Evolutionary conservation across 2,113 vertebrate species (phyloP), one percentile per base, ranked within the genome.

Genomic region (Entosphenus tridentatus): DNA sequence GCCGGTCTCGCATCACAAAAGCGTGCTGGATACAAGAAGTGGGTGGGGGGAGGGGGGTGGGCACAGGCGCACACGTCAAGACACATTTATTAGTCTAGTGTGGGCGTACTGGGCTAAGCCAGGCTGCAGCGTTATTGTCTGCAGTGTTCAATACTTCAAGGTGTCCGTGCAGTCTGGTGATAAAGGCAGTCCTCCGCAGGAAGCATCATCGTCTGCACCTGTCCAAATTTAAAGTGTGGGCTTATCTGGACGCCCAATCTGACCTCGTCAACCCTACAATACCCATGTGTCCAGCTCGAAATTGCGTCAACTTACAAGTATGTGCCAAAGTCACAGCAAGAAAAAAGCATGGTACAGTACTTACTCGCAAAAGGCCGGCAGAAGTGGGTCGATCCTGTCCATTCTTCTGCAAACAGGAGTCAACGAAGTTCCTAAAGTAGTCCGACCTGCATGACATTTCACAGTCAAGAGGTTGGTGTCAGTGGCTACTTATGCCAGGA

Each of bases 341-440:
- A 21, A 67, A 56, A 71, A 39, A 57, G 17, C 12, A 21, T 39
- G n/a, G 55, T 21, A 68, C 17, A 39, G 68, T 21, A 74, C 83
- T 76, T 74, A 96, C 93, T 86, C 95, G 91, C 79, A 96, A 79
- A 75, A 98, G 87, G 80, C 96, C 93, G 79, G 95, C 89, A 74
- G 92, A 98, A 79, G 85, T 96, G 62, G 93, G 92, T 72, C 93
- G 83, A 78, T 98, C 93, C 80, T 96, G 92, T 79, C 91, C 89
- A 76, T 95, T 83, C 83, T 98, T 98, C 84, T 98, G 92, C 77
- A 98, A 89, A 77, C 93, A 98, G 78, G 93, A 96, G 82, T 98
- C 93, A 80, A 96, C 88, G 83, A 98, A 96, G 81, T 96, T 98
- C 79, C 93, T 78, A 78, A 96, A 98, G 83, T 92, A 95, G 78